Evolutionary conservation across 2,797 vertebrate species (phyloP), one percentile per base, ranked within the genome.

Genomic region (Moxostoma hubbsi): DNA sequence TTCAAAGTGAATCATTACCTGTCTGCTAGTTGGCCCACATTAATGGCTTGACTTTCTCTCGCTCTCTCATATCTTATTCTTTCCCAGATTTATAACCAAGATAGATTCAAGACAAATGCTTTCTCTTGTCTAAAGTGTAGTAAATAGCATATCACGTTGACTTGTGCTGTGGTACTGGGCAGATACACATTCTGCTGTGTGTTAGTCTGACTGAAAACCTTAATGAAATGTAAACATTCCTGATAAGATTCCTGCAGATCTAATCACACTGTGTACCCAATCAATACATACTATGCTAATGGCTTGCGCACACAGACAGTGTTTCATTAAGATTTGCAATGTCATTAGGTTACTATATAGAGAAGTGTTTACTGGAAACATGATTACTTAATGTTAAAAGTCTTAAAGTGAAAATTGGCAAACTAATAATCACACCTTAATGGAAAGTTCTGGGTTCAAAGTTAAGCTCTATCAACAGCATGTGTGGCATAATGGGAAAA

Each of bases 1-100:
- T 80, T 85, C 66, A 1, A 64, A 82, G 86, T 89, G 83, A 93
- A 92, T 90, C 87, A 90, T 89, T 90, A 89, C 87, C 87, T 86
- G 77, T 75, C 77, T 63, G 64, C 59, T 11, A 49, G 63, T 70
- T 58, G 59, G 67, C 59, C 73, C 7, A 45, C 54, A 62, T 82
- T 85, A 69, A 63, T 77, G 43, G 64, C 67, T 81, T 66, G 49
- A 45, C 36, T 36, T 5, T 66, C 54, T 36, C 47, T 49, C 64
- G 16, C 18, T 45, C 11, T 7, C 57, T 69, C 43, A 43, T 57
- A 62, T 72, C 36, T 81, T 7, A 68, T 46, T 69, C 36, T 36
- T 49, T 77, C 63, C 9, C 53, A n/a, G 24, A 47, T 81, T 49
- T 78, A 51, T 68, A 61, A 45, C 50, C 58, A 15, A 63, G 50